Base-by-base conservation (phyloP, 2,888 invertebrate genomes). In the Machimus rusticus region DNA sequence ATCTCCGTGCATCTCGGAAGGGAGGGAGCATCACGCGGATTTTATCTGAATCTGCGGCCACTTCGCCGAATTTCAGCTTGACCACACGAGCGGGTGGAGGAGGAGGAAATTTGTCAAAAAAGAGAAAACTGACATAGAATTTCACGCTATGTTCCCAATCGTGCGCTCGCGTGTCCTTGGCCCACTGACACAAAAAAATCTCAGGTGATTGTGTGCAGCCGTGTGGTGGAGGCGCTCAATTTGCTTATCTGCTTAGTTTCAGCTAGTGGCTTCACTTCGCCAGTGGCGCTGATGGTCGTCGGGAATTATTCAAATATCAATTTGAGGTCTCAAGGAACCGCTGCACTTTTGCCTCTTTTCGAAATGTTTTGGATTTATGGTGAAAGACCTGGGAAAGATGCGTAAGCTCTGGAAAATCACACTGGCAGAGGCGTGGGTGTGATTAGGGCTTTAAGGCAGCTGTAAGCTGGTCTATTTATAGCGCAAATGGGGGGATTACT, bases 131-230 rank as follows among this genome's bases (percentile, higher is more conserved):
- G n/a, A 79, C 43, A 79, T 43, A 79, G 51, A 79, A 79, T 79
- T 43, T 43, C 43, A 78, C 78, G 37, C 14, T 43, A 34, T 23
- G 39, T 78, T 46, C 46, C 51, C 79, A 43, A 79, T 79, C 79
- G 79, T 79, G 79, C 46, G 79, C 79, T 79, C 51, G 16, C 43
- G 14, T 79, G 79, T 79, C 79, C 79, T 79, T 79, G 79, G 79
- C 79, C 79, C 43, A 79, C 79, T 79, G 46, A 79, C 79, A 79
- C 51, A 46, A 46, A 79, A 46, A 46, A 46, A 37, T 46, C 51
- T 79, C 79, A 79, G 79, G 79, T 79, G 66, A 66, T 66, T 66
- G 66, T 28, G 51, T 66, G 66, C 66, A 51, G 51, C 51, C 19
- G 51, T 28, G 28, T 66, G 28, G 5, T 66, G 66, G 28, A 66